Base-by-base conservation (phyloP, 2,888 invertebrate species). In the Dasysyrphus albostriatus region DNA sequence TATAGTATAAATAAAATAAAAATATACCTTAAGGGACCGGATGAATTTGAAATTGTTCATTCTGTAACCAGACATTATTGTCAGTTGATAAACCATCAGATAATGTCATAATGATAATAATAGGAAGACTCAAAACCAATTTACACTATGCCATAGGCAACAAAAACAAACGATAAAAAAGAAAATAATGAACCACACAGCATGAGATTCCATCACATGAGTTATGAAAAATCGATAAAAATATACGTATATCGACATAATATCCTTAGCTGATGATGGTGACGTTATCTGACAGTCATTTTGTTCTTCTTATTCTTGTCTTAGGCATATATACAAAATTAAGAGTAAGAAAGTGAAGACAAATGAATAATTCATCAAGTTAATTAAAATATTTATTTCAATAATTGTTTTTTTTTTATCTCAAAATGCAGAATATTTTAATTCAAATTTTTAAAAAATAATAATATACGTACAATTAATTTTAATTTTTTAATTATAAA, bases 141-240 rank as follows among this genome's bases (percentile, higher is more conserved):
- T 24, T 2, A 51, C 24, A 24, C 51, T 6, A 0, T 51, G 6
- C 51, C 51, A 24, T 6, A 5, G 24, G 24, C 12, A 51, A 51
- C 24, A 12, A 51, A 51, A 51, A 51, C 10, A 58, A 58, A 37
- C 16, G 34, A 58, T 37, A 37, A 58, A 37, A 58, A 37, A 10
- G 10, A 58, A 58, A 37, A 58, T 10, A 16, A 24, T 51, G 24
- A 6, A 19, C 59, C 24, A 24, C 24, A 24, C 59, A 37, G 39
- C 59, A 59, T 58, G 16, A 58, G 9, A 9, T 34, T 16, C 19
- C 39, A 58, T 16, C 34, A 39, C 19, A 39, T 0, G 32, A 58
- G 39, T 39, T 59, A 59, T 59, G 39, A 24, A 37, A 59, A 59
- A 59, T 39, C 37, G 39, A 59, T 59, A 39, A 2, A 58, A 24